Base-by-base conservation (phyloP, 2,888 invertebrate species). In the Elysia crispata region DNA sequence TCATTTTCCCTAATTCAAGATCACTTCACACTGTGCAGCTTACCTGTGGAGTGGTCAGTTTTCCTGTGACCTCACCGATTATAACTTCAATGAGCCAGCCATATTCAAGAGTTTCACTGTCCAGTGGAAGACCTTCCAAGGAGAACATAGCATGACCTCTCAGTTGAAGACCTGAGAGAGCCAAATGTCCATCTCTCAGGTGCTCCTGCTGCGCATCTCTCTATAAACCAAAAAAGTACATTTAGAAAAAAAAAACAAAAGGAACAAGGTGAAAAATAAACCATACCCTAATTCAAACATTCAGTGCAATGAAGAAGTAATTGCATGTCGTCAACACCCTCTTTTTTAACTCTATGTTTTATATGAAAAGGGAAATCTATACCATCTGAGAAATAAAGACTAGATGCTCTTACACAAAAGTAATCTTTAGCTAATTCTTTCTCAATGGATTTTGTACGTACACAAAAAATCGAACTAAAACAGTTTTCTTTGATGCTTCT, bases 71-170 rank as follows among this genome's bases (percentile, higher is more conserved):
- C 91, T 98, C 97, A 0, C 99, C 99, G 66, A 99, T 92, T 86
- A 98, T 97, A 5, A 98, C 94, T 92, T 99, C 99, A 87, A 99
- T 95, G 87, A 98, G 94, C 99, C 99, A 99, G 0, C 96, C 97
- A 91, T 99, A 99, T 91, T 99, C 99, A 25, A 99, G 93, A 0
- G 98, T 98, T 88, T 98, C 98, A 91, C 97, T 96, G 88, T 98
- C 97, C 28, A 98, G 93, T 13, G 95, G 95, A 83, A 97, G 94
- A 77, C 97, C 97, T 79, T 96, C 95, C 89, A 97, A 97, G 86
- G 98, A 98, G 90, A 99, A 99, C 92, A 92, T 90, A 54, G 92
- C 92, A 84, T 92, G 91, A 0, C 98, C 99, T 86, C 99, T 94
- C 81, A 96, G 94, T 94, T 96, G 93, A 67, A 93, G 86, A 28